Percentiles rank a stretch among this genome's conserved stretches.
Evolutionary conservation across 2,888 invertebrate genomes (phyloP).

Genomic region (Pegoplata infirma): DNA sequence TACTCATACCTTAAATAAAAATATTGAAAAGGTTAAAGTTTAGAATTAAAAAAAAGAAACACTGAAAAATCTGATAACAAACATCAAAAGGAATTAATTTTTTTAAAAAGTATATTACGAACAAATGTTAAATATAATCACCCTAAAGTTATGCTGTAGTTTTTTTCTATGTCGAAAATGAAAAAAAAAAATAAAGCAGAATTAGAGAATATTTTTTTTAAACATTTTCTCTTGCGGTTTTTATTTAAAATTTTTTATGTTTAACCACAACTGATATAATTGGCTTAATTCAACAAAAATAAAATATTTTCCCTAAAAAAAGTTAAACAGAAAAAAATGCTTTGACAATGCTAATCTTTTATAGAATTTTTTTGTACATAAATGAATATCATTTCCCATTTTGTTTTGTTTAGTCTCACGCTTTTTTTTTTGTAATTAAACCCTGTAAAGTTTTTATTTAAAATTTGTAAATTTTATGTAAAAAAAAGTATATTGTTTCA

Average conservation of each 20-base stretch:
- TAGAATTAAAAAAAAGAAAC: not conserved
- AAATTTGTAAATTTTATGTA: no score
- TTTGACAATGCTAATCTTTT: not conserved
- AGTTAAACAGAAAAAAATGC: not conserved
- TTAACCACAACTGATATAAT: slow-evolving; percentile 25
- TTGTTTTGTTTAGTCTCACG: not conserved
- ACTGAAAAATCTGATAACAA: not conserved
- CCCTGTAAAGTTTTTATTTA: no score
- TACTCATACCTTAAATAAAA: slow-evolving; percentile 1
- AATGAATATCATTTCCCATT: not conserved
- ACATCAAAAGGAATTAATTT: not conserved
- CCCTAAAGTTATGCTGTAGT: not conserved
- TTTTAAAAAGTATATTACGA: not conserved
- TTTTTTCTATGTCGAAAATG: not conserved
- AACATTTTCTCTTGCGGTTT: not conserved
- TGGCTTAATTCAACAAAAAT: slow-evolving; percentile 19
- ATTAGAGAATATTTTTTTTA: not conserved
- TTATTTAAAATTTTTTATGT: not conserved
- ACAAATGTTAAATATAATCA: not conserved
- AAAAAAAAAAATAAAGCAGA: not conserved
- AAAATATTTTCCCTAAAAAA: not conserved
- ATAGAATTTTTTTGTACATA: not conserved
- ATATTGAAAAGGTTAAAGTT: slow-evolving; percentile 22
- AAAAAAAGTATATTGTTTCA: no score
- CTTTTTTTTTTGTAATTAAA: no score